Evolutionary conservation across 2,113 vertebrate species (phyloP), one percentile per base, ranked within the genome.

Genomic region (Eurypyga helias): DNA sequence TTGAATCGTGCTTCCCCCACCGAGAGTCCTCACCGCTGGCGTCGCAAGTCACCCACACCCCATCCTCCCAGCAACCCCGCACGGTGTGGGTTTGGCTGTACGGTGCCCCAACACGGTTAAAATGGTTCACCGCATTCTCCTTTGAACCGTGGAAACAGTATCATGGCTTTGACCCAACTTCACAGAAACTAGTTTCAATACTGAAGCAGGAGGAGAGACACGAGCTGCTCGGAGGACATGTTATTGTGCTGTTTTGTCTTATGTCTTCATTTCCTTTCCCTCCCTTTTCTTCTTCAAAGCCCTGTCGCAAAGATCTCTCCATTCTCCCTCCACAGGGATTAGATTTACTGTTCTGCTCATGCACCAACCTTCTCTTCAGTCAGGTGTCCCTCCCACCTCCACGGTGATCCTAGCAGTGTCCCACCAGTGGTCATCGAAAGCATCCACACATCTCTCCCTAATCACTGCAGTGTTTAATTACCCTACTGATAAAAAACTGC

Each of bases 31-130:
- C 72, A 28, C 11, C 2, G 1, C n/a, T 36, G 26, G 46, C 16
- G n/a, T 5, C 1, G 7, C 7, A 16, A 0, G 0, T 14, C 48
- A 41, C 13, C 29, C 4, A 1, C 23, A 33, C 18, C 13, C 54
- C 4, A 0, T 25, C 64, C 17, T 45, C 7, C 13, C 8, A 2
- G 1, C 43, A 60, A 33, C 11, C 17, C 6, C 0, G 0, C 13
- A 19, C 2, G 3, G 29, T 3, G 29, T 0, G 4, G 23, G 17
- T 9, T 54, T 2, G 10, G 14, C 57, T 25, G 20, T 38, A 34
- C 52, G 66, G 17, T 51, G 33, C 21, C 25, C 21, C 2, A 2
- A 20, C 7, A 21, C 0, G 0, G 7, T 28, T 38, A 83, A 11
- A 60, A 46, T 3, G 11, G 2, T 24, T 54, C 14, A 8, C 2